Evolutionary conservation across 2,797 vertebrate genomes (phyloP), one percentile per base, ranked within the genome.

Genomic region (Sphenodon punctatus): DNA sequence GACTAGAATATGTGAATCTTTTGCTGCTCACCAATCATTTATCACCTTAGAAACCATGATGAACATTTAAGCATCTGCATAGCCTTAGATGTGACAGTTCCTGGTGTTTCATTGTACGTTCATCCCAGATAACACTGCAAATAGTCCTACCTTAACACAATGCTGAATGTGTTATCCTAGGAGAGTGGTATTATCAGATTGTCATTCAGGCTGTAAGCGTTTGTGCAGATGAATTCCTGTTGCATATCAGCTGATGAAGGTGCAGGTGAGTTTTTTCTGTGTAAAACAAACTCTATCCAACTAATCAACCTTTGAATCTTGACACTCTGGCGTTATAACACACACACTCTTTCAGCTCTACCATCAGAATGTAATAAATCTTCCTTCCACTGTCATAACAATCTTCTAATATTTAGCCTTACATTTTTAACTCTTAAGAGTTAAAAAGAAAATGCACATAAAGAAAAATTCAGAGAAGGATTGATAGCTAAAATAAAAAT

Each of bases 401-500:
- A 38, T 75, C 53, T 91, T 90, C 90, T 93, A 91, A 86, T 92
- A 90, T 92, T 93, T 93, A 90, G 88, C 88, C 89, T 94, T 84
- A 93, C 77, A 90, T 95, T 93, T 90, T 93, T 95, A 94, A 94
- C 91, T 94, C 94, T 92, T 93, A 85, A 91, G 87, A n/a, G n/a
- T n/a, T n/a, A n/a, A n/a, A n/a, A n/a, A n/a, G n/a, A n/a, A n/a
- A n/a, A n/a, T 94, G 89, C 74, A 94, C 77, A 59, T 90, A 93
- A 78, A 85, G n/a, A 85, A 80, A 88, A 75, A 65, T 0, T 22
- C 3, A 91, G 84, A 85, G 84, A 85, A 89, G 89, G 86, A 95
- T 94, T 94, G 94, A 95, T 93, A 92, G 82, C 88, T 92, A 89
- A 94, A 91, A 90, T 85, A 83, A 94, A 94, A 95, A 95, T 95